Conservation (phyloP, 2,113 vertebrate species). For the Paralichthys olivaceus region DNA sequence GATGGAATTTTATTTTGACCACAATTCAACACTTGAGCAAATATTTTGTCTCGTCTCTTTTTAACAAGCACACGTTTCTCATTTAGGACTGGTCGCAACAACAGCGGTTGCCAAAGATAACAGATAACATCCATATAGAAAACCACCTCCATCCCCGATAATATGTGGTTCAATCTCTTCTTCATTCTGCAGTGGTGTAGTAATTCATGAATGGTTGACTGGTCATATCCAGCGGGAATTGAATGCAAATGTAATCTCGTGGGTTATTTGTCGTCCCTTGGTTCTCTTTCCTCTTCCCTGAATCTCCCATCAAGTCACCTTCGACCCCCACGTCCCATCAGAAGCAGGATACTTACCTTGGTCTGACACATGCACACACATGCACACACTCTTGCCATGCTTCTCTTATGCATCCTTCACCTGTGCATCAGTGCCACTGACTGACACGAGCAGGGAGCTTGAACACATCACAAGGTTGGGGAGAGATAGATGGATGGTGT, state of each 20-base stretch:
- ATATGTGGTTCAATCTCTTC: conserved; percentile 1
- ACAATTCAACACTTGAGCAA: too few relatives aligned
- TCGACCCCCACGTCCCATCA: conserved; percentile 11
- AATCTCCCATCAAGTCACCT: conserved; percentile 25
- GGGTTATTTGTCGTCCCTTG: neutral
- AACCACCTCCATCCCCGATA: conserved; percentile 1
- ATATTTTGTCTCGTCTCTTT: too few relatives aligned
- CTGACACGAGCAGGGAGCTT: conserved; percentile 1
- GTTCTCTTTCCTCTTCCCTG: neutral
- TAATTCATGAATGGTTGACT: conserved; percentile 15
- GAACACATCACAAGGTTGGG: neutral
- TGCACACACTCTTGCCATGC: neutral
- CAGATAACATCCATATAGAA: neutral
- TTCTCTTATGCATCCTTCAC: conserved; percentile 6
- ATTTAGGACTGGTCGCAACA: neutral
- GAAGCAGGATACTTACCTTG: neutral
- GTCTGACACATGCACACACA: conserved; percentile 5
- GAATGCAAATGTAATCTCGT: conserved; percentile 20
- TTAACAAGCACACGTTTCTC: too few relatives aligned
- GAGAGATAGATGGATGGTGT: neutral
- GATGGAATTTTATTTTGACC: too few relatives aligned
- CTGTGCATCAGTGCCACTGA: neutral
- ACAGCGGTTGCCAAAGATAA: neutral
- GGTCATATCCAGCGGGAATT: conserved; percentile 13
- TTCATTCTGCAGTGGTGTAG: neutral